Conservation (phyloP, 2,888 invertebrate species). For the Microplitis manilae region DNA sequence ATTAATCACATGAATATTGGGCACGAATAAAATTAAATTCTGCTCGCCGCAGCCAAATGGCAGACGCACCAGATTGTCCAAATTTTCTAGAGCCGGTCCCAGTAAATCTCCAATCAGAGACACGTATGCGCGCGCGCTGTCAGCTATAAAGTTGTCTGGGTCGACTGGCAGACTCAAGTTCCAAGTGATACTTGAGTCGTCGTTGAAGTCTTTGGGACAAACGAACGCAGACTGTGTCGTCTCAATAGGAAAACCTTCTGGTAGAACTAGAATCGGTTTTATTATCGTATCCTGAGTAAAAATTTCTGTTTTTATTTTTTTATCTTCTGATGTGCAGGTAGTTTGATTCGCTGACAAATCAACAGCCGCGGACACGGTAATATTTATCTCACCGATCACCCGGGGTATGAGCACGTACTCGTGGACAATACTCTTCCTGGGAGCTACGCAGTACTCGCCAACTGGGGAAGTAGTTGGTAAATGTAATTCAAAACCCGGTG, state of each 20-base stretch:
- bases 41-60: conserved; percentile 89
- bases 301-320: conserved; percentile 1
- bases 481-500: conserved; percentile 61
- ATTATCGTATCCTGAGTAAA: conserved; percentile 76
- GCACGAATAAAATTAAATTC: conserved; percentile 84
- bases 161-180: conserved; percentile 71
- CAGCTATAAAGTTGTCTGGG: conserved; percentile 73
- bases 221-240: conserved; percentile 79
- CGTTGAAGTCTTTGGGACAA: conserved; percentile 75
- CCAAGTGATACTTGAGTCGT: conserved; percentile 69
- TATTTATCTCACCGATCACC: conserved; percentile 72
- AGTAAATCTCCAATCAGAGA: conserved; percentile 78
- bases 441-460: conserved; percentile 60
- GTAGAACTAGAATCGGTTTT: conserved; percentile 77
- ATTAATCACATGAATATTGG: conserved; percentile 80
- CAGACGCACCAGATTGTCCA: conserved; percentile 78
- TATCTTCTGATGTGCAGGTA: conserved; percentile 70
- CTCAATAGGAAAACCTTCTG: conserved; percentile 81
- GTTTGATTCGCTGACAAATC: conserved; percentile 70
- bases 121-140: conserved; percentile 78
- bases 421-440: conserved; percentile 63
- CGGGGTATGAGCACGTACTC: conserved; percentile 62
- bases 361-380: conserved; percentile 73
- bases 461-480: conserved; percentile 47
- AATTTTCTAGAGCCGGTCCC: conserved; percentile 78